Evolutionary conservation across 2,888 invertebrate species (phyloP), one percentile per base, ranked within the genome.

Genomic region (Rapana venosa): DNA sequence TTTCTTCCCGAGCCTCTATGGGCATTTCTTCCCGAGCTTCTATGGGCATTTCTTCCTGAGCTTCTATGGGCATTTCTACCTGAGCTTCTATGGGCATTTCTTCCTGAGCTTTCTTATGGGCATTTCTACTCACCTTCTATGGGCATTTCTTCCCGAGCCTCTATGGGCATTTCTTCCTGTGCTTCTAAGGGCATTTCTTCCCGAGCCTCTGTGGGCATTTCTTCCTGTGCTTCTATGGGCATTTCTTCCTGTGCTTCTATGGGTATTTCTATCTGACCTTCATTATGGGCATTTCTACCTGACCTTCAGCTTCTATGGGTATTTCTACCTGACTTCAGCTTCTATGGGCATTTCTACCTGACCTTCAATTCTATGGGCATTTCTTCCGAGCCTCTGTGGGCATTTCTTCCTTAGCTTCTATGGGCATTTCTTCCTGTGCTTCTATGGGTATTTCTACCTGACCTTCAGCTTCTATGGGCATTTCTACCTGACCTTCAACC

Each of bases 281-380:
- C 6, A n/a, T n/a, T 74, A 26, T 26, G 11, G 11, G 11, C 70
- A 74, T 74, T 22, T 74, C 70, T 5, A 2, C 70, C 11, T 74
- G 11, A 74, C 6, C 22, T 74, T 11, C 6, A 22, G 26, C 79
- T 79, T 79, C 17, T 79, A 32, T 79, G 22, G 17, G 32, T 4
- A 79, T 79, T 79, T 32, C 79, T 74, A 5, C 17, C 66, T 79
- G 32, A 79, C 32, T 22, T 8, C 26, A 11, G 66, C 74, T 77
- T 32, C 30, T 77, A n/a, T 77, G 74, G 74, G 74, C 74, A 77
- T 77, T 77, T 77, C 74, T 77, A 6, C 74, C 30, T 77, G 66
- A 26, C 17, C 66, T 66, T 5, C 66, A 66, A 5, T 77, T 30
- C 74, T 2, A n/a, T 77, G 74, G 74, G 74, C 74, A 77, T 77